Percentiles rank a stretch among this genome's conserved stretches.
Evolutionary conservation across 2,888 invertebrate genomes (phyloP).

Genomic region (Calephelis perditalis): DNA sequence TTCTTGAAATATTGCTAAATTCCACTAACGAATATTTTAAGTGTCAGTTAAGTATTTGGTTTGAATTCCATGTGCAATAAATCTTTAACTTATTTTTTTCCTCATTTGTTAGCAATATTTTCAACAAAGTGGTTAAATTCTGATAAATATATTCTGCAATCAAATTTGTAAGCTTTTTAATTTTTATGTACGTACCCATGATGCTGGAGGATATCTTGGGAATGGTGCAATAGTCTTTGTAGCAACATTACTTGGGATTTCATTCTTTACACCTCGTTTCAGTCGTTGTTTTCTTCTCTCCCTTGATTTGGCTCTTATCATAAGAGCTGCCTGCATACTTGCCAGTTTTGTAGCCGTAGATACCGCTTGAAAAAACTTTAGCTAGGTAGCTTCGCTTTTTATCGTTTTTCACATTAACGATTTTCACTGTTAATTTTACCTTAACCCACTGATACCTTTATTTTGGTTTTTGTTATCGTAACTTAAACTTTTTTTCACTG

Average conservation of each 20-base stretch:
- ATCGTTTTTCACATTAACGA: neutral
- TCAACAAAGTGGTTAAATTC: constrained; percentile 12
- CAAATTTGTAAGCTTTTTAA: constrained; percentile 20
- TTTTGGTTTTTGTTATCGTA: neutral
- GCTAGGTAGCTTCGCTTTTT: constrained; percentile 27
- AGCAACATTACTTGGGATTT: constrained; percentile 92
- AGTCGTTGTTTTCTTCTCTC: constrained; percentile 88
- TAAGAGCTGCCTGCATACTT: constrained; percentile 95
- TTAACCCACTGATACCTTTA: constrained; percentile 1
- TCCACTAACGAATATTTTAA: too few relatives aligned
- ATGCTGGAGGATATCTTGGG: constrained; percentile 90
- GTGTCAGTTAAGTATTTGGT: too few relatives aligned
- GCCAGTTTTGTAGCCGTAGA: constrained; percentile 74
- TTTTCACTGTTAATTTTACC: constrained; percentile 3
- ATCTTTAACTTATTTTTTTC: too few relatives aligned
- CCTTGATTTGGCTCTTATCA: constrained; percentile 93
- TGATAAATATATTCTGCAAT: constrained; percentile 3
- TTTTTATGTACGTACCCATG: constrained; percentile 79
- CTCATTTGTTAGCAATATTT: neutral
- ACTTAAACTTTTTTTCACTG: constrained; percentile 6
- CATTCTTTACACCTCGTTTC: constrained; percentile 84
- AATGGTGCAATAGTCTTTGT: constrained; percentile 92
- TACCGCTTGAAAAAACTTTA: constrained; percentile 44
- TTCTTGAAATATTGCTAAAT: neutral
- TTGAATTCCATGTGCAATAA: too few relatives aligned